A percentile compares a stretch with the other conserved stretches of the same genome.
phyloP scores from a whole-genome alignment of 2,113 vertebrate genomes.

The Nestor notabilis region DNA sequence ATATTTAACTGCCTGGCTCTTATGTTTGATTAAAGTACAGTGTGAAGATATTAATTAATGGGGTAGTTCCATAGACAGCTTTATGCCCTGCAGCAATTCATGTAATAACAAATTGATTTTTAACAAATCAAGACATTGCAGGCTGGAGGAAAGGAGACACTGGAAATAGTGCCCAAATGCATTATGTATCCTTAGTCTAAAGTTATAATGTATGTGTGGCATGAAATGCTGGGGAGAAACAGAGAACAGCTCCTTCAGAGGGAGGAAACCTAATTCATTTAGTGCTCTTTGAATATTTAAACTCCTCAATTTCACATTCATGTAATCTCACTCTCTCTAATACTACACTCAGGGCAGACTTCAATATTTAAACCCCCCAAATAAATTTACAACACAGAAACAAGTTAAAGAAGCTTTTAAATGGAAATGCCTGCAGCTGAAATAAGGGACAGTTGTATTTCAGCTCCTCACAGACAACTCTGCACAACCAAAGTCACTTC shows the following conservation, averaged over 20 bases:
- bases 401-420: slow-evolving; percentile 41
- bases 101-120: slow-evolving; percentile 67
- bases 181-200: slow-evolving; percentile 2
- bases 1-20: neutral
- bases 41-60: slow-evolving; percentile 53
- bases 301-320: slow-evolving; percentile 9
- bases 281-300: slow-evolving; percentile 30
- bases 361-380: neutral
- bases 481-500: neutral
- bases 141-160: neutral
- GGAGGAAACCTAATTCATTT: slow-evolving; percentile 14
- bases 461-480: neutral
- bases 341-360: neutral
- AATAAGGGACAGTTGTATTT: slow-evolving; percentile 15
- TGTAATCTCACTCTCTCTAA: neutral
- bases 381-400: neutral
- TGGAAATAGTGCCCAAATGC: neutral
- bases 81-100: slow-evolving; percentile 56
- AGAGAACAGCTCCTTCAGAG: neutral
- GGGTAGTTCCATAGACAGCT: slow-evolving; percentile 29
- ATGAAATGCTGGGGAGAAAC: slow-evolving; percentile 16
- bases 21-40: slow-evolving; percentile 57
- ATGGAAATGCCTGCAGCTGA: slow-evolving; percentile 7
- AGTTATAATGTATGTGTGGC: neutral
- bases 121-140: neutral